Evolutionary conservation across 2,797 vertebrate genomes (phyloP).

Genomic region (Acomys russatus): DNA sequence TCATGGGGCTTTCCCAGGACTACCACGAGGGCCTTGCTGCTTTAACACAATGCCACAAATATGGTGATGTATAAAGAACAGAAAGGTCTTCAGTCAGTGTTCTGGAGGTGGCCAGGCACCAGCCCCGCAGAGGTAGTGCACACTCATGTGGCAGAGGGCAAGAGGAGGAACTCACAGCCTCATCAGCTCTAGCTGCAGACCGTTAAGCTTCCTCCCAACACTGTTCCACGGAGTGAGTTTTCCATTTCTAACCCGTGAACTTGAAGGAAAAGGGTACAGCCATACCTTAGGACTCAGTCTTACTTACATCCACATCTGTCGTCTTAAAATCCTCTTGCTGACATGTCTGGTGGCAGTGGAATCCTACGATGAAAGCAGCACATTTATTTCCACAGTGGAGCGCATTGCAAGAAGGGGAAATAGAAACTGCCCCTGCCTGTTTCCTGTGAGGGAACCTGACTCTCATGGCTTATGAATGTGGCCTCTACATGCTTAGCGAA

Average conservation of each 20-base stretch:
- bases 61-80: neutral
- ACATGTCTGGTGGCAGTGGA: neutral
- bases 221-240: neutral
- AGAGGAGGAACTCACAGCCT: neutral
- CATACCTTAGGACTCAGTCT: neutral
- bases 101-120: neutral
- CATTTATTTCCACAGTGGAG: neutral
- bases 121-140: no score
- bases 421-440: neutral
- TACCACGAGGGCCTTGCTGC: neutral
- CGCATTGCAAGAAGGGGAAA: neutral
- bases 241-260: neutral
- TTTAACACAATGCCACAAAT: neutral
- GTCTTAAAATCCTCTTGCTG: neutral
- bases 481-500: neutral
- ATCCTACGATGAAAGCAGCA: conserved; percentile 11
- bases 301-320: neutral
- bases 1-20: neutral
- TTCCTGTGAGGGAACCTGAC: neutral
- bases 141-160: neutral
- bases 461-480: neutral
- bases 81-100: neutral
- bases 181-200: neutral
- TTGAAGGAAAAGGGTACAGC: neutral
- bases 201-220: neutral